Evolutionary conservation across 2,113 vertebrate species (phyloP).

Genomic region (Neoarius graeffei): DNA sequence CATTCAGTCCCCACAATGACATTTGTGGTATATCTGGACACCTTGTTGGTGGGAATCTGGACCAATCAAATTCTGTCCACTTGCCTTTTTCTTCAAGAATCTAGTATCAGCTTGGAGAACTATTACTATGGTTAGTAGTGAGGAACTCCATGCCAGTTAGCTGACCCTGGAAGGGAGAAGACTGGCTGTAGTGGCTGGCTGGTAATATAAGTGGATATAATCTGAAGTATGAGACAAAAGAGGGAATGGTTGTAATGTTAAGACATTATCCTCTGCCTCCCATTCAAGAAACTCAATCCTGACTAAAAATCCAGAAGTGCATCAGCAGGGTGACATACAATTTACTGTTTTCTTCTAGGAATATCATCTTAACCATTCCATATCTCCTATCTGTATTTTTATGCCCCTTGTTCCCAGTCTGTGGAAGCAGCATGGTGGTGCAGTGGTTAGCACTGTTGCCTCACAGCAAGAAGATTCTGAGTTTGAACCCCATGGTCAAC

Average conservation of each 20-base stretch:
- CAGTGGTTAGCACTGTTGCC: too few species aligned
- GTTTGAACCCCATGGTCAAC: too few species aligned
- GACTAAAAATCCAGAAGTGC: background rate
- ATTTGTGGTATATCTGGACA: background rate
- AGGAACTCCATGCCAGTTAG: background rate
- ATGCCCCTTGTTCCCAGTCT: background rate
- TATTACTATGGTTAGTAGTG: background rate
- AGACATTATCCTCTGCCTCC: background rate
- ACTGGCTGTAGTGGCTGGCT: background rate
- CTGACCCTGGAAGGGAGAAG: background rate
- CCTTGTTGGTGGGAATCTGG: background rate
- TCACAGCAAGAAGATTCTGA: too few species aligned
- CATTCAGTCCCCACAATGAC: background rate
- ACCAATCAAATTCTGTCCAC: background rate
- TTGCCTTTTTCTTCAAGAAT: background rate
- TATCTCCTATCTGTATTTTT: background rate
- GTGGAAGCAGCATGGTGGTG: too few species aligned
- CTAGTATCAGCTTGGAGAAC: background rate
- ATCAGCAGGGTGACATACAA: background rate
- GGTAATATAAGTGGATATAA: background rate
- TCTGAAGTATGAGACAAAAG: background rate
- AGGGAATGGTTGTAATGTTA: background rate
- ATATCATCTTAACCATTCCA: background rate
- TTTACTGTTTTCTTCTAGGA: background rate
- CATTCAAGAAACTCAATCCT: background rate